Evolutionary conservation across 2,113 vertebrate species (phyloP), one percentile per base, ranked within the genome.

Genomic region (Malurus melanocephalus): DNA sequence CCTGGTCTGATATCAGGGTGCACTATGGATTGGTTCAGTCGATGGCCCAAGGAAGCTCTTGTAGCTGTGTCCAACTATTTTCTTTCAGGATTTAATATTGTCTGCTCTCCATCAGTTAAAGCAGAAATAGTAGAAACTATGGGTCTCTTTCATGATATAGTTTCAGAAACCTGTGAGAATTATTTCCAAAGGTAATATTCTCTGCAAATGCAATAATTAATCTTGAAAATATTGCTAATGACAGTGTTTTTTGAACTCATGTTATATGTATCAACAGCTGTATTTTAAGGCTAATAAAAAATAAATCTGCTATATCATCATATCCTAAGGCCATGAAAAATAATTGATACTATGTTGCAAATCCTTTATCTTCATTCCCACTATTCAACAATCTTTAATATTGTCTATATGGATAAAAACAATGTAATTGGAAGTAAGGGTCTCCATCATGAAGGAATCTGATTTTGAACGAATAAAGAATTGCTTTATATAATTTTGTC

Each of bases 1-100:
- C 97, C 97, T 62, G 98, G 97, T 62, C 94, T 98, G 66, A 98
- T 98, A 89, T 98, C 98, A 8, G 97, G 97, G 3, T 98, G 97
- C 78, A 98, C 97, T 14, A 98, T 98, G 97, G 97, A 98, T 52
- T 98, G 98, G 98, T 98, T 98, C 78, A 98, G 96, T 59, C 96
- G 56, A 49, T 98, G 98, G 98, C 98, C 98, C 3, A 96, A 45
- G 77, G 97, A 98, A 91, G 97, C 97, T 30, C 96, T 98, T 61
- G 21, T 98, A 10, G 97, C 97, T 8, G 97, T 98, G 59, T 96
- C 98, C 60, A 95, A 83, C 57, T 95, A 98, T 56, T 97, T 98
- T 67, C 96, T 98, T 66, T 95, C 91, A 35, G 97, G 81, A 13
- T 97, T 97, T 68, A 91, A 86, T 20, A 97, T 98, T n/a, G 94